phyloP scores from a whole-genome alignment of 2,797 vertebrate species.

The Catharus ustulatus region DNA sequence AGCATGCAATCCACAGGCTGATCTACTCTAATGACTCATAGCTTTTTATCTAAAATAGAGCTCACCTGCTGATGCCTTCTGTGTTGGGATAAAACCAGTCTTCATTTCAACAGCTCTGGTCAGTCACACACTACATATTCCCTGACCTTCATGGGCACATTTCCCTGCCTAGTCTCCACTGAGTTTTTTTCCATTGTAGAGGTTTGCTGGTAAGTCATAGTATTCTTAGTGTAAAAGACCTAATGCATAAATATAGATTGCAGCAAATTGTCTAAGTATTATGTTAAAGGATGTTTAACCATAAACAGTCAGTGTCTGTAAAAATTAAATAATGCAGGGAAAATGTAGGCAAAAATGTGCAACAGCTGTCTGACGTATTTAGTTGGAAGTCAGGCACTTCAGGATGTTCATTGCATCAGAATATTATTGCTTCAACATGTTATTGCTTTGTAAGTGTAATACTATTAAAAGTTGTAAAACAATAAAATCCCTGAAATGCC shows the following conservation, averaged over 20 bases:
- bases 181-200: not conserved
- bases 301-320: not conserved
- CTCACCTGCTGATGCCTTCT: not conserved
- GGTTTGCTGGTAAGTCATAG: not conserved
- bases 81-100: not conserved
- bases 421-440: not conserved
- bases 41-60: not conserved
- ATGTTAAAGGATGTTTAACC: not conserved
- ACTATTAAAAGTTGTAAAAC: not conserved
- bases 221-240: not conserved
- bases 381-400: not conserved
- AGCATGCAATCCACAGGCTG: rapidly evolving
- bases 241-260: not conserved
- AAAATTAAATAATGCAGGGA: not conserved
- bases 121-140: not conserved
- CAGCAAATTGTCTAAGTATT: not conserved
- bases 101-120: not conserved
- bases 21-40: not conserved
- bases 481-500: not conserved
- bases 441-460: not conserved
- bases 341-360: rapidly evolving
- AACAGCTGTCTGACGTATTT: not conserved
- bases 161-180: not conserved
- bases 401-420: not conserved
- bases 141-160: not conserved